These are phyloP conservation scores for Pachydiplax longipennis DNA, from an alignment of 2,888 invertebrate species.

Conservation along the genomic window DNA sequence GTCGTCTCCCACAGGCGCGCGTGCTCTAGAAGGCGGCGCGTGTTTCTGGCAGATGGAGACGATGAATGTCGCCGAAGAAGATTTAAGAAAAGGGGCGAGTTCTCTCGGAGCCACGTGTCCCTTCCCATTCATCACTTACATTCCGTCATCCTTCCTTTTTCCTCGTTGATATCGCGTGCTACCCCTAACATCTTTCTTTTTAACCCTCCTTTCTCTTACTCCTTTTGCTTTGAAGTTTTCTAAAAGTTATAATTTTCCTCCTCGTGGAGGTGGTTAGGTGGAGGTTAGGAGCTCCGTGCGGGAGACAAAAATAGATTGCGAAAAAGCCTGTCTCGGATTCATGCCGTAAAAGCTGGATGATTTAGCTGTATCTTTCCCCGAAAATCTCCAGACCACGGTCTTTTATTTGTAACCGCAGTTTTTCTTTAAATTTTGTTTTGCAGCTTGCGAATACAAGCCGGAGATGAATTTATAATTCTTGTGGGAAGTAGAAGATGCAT, in stretches of 20 bases:
- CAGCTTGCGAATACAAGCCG: too few relatives aligned
- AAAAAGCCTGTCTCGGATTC: not conserved
- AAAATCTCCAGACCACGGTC: too few relatives aligned
- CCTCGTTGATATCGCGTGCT: not conserved
- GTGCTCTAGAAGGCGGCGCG: not conserved
- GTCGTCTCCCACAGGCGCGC: not conserved
- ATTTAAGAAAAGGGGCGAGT: not conserved
- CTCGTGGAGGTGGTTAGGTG: too few relatives aligned
- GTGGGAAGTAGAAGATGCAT: too few relatives aligned
- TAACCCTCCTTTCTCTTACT: not conserved
- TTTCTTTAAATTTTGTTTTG: too few relatives aligned
- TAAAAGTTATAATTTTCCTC: not conserved
- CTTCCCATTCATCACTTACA: conserved; percentile 4
- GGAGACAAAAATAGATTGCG: not conserved
- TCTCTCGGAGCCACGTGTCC: not conserved
- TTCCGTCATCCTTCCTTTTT: not conserved
- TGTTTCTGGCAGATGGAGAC: not conserved
- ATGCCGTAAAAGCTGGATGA: not conserved
- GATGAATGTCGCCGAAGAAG: not conserved
- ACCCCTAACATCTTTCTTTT: not conserved
- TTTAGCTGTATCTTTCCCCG: not conserved
- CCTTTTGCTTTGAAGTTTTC: not conserved
- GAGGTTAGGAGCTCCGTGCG: too few relatives aligned
- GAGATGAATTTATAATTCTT: too few relatives aligned
- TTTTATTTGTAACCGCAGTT: too few relatives aligned